Percentiles rank a stretch among this genome's conserved stretches.
These are phyloP conservation scores for Cygnus buccinator DNA, from an alignment of 2,113 vertebrate species.

Conservation along the genomic window DNA sequence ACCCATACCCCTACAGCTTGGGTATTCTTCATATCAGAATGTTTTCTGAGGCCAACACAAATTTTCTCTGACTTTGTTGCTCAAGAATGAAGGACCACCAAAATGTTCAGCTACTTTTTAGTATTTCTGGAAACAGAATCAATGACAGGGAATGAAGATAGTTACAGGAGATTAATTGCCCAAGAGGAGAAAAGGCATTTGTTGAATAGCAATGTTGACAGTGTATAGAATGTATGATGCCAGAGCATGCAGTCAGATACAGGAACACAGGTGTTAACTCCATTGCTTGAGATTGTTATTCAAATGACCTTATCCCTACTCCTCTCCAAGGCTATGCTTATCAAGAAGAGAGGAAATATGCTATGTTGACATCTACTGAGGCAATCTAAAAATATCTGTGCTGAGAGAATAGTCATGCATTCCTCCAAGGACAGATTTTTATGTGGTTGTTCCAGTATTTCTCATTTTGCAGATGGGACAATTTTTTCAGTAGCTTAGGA, in stretches of 20 bases:
- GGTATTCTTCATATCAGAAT: not conserved
- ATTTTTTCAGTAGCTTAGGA: not conserved
- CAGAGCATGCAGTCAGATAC: fast-evolving
- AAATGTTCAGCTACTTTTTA: not conserved
- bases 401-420: not conserved
- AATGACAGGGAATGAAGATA: not conserved
- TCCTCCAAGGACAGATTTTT: not conserved
- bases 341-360: not conserved
- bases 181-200: not conserved
- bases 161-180: not conserved
- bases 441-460: not conserved
- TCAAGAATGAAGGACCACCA: not conserved
- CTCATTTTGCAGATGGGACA: not conserved
- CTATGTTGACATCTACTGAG: not conserved
- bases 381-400: not conserved
- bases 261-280: not conserved
- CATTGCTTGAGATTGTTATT: not conserved
- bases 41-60: not conserved
- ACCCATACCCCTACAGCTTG: not conserved
- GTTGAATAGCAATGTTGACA: not conserved
- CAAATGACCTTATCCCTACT: not conserved
- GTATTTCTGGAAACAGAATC: not conserved
- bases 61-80: not conserved
- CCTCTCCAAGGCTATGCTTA: not conserved
- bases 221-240: not conserved